Percentiles rank a stretch among this genome's conserved stretches.
Conservation (phyloP, 2,888 invertebrate genomes). For the Mongoloraphidia duomilia region DNA sequence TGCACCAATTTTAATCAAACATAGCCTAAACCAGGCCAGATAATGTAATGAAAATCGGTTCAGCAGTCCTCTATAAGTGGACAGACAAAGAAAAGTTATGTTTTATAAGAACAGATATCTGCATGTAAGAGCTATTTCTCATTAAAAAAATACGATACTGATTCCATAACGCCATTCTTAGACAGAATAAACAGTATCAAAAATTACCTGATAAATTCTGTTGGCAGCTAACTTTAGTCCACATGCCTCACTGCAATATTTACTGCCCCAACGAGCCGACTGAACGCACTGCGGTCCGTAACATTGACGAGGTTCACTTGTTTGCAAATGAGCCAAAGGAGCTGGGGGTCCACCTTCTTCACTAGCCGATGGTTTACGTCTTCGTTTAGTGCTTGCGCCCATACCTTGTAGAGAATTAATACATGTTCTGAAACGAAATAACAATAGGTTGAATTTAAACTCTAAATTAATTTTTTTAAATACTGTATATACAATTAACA, state of each 20-base stretch:
- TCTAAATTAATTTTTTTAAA: neutral
- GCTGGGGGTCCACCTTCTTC: slow-evolving; percentile 30
- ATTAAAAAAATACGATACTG: neutral
- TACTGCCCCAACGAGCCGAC: slow-evolving; percentile 62
- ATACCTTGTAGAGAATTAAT: slow-evolving; percentile 15
- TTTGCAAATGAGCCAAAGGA: slow-evolving; percentile 37
- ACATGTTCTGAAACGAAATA: slow-evolving; percentile 3
- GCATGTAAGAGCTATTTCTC: neutral
- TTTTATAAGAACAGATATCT: too few relatives aligned
- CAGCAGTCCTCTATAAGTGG: too few relatives aligned
- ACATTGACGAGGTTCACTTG: slow-evolving; percentile 64
- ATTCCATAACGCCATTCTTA: neutral
- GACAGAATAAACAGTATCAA: neutral
- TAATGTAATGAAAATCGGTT: too few relatives aligned
- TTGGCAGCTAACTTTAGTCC: slow-evolving; percentile 78
- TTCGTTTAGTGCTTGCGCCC: slow-evolving; percentile 24
- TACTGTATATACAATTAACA: neutral
- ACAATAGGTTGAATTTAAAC: neutral
- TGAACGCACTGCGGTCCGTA: slow-evolving; percentile 79
- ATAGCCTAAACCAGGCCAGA: too few relatives aligned
- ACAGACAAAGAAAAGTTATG: too few relatives aligned
- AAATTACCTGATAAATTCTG: slow-evolving; percentile 59
- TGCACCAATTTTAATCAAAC: too few relatives aligned
- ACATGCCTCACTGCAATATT: slow-evolving; percentile 88
- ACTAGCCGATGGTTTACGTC: slow-evolving; percentile 33